These are phyloP conservation scores for Caenorhabditis macrosperma DNA, from an alignment of 2,888 invertebrate genomes.

Conservation along the genomic window DNA sequence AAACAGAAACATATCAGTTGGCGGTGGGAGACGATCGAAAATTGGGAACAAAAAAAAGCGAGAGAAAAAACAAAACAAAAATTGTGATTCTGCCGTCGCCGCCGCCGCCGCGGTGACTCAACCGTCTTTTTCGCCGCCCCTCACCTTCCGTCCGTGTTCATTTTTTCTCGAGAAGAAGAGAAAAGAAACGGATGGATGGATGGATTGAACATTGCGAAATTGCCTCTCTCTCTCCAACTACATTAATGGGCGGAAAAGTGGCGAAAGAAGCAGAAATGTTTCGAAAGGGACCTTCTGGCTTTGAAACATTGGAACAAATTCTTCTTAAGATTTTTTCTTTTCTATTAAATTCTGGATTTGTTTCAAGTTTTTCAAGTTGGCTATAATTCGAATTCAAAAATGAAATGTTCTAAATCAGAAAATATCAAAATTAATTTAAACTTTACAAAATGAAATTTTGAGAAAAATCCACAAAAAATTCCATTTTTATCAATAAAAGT, in stretches of 20 bases:
- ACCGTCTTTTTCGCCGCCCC: too few species aligned
- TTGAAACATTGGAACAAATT: not conserved
- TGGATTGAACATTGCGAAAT: not conserved
- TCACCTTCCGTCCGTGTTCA: not conserved
- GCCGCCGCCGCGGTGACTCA: conserved; percentile 18
- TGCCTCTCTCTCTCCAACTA: too few species aligned
- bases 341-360: too few species aligned
- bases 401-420: too few species aligned
- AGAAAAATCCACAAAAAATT: too few species aligned
- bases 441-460: too few species aligned
- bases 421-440: too few species aligned
- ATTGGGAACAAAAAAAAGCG: not conserved
- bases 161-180: conserved; percentile 8
- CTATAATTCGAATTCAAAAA: too few species aligned
- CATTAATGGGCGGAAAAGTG: not conserved
- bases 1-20: conserved; percentile 14
- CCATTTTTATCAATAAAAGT: too few species aligned
- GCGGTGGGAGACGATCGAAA: not conserved
- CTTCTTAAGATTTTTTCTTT: not conserved
- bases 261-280: not conserved
- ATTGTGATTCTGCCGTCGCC: too few species aligned
- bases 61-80: conserved; percentile 21
- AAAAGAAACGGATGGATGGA: not conserved
- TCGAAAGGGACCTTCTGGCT: not conserved
- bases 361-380: too few species aligned